These are phyloP conservation scores for Perithous albicinctus DNA, from an alignment of 2,888 invertebrate species.

Conservation along the genomic window DNA sequence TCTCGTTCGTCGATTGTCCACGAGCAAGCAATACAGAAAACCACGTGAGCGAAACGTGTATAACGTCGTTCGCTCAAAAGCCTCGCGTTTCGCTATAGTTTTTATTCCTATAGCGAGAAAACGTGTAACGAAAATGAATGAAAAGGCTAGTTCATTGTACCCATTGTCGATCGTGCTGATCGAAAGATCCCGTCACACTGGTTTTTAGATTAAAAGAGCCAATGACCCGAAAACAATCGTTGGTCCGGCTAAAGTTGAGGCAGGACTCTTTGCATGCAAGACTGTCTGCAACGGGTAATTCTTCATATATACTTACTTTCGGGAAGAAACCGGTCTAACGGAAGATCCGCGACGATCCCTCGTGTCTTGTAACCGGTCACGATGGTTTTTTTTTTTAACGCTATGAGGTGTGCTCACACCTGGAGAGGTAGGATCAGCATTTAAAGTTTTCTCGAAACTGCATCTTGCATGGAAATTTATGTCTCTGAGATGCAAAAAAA, in stretches of 20 bases:
- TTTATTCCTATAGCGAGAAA: conserved; percentile 1
- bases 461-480: conserved; percentile 21
- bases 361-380: conserved; percentile 52
- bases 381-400: conserved; percentile 42
- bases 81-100: background rate
- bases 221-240: conserved; percentile 29
- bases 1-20: conserved; percentile 22
- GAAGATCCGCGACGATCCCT: conserved; percentile 48
- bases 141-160: conserved; percentile 9
- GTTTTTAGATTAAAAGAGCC: conserved; percentile 16
- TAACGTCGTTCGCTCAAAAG: background rate
- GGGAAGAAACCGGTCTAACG: conserved; percentile 58
- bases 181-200: conserved; percentile 9
- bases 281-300: conserved; percentile 29
- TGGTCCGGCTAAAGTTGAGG: conserved; percentile 13
- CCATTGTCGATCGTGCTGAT: background rate
- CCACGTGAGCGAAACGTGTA: conserved; percentile 9
- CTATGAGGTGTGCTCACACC: conserved; percentile 56
- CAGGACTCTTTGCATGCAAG: background rate
- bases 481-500: conserved; percentile 1
- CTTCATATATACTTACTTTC: conserved; percentile 40
- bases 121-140: conserved; percentile 4
- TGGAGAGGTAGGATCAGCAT: conserved; percentile 67
- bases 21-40: conserved; percentile 1
- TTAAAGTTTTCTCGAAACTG: conserved; percentile 15